A percentile compares a stretch with the other conserved stretches of the same genome.
Conservation (phyloP, 2,888 invertebrate species). For the Terebella lapidaria region DNA sequence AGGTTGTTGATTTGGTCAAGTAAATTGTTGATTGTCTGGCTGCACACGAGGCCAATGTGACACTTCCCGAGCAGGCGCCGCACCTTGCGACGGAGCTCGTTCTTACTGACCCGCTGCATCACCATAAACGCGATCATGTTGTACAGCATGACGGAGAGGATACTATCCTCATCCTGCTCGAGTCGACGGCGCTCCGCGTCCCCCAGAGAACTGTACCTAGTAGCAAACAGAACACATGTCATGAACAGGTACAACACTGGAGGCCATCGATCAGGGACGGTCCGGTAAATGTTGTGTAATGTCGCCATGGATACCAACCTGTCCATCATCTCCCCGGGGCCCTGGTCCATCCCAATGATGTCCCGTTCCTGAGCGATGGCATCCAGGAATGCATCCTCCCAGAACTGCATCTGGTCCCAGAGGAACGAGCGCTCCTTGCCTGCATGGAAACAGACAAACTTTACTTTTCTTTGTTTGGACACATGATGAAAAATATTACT, state of each 20-base stretch:
- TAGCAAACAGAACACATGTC: not conserved
- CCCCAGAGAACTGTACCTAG: constrained; percentile 79
- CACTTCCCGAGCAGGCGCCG: constrained; percentile 92
- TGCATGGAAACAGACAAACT: constrained; percentile 17
- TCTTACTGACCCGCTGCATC: constrained; percentile 80
- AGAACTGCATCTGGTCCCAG: constrained; percentile 91
- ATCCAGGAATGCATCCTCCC: constrained; percentile 98
- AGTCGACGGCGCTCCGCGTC: constrained; percentile 74
- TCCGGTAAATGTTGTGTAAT: too few relatives aligned
- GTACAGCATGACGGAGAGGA: constrained; percentile 90
- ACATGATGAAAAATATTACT: too few relatives aligned
- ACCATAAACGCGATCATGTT: constrained; percentile 94
- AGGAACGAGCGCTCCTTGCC: constrained; percentile 76
- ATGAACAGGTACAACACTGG: not conserved
- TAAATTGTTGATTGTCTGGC: constrained; percentile 93
- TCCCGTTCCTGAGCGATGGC: constrained; percentile 96
- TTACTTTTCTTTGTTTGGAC: too few relatives aligned
- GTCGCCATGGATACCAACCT: too few relatives aligned
- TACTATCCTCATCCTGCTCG: constrained; percentile 94
- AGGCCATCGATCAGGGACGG: too few relatives aligned
- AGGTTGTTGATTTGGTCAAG: constrained; percentile 90
- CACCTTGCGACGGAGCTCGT: constrained; percentile 58
- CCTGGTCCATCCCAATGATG: constrained; percentile 98
- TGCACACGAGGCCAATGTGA: constrained; percentile 95
- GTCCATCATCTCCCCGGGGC: constrained; percentile 98